Conservation (phyloP, 2,888 invertebrate genomes). For the Dichetophora obliterata region DNA sequence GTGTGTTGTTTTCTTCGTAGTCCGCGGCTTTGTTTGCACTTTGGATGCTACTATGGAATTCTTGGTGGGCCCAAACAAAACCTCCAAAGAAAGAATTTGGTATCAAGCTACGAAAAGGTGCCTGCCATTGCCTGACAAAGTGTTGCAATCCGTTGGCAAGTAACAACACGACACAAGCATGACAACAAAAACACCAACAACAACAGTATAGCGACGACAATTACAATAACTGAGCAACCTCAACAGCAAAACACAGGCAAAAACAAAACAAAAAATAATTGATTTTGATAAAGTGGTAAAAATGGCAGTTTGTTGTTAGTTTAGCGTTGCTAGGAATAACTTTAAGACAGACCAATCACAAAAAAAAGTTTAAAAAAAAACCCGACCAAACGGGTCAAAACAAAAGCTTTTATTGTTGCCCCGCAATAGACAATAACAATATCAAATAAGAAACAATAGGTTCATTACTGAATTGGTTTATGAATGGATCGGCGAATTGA, state of each 20-base stretch:
- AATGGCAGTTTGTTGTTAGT: not conserved
- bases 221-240: not conserved
- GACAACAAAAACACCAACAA: not conserved
- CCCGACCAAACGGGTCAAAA: constrained; percentile 4
- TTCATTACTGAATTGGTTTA: not conserved
- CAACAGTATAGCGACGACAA: not conserved
- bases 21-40: constrained; percentile 19
- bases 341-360: not conserved
- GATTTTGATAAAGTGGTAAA: not conserved
- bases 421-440: not conserved
- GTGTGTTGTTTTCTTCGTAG: not conserved
- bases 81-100: not conserved
- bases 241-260: not conserved
- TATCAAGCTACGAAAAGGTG: not conserved
- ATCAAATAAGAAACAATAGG: not conserved
- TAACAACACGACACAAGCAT: constrained; percentile 18
- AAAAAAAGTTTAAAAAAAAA: not conserved
- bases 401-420: constrained; percentile 5
- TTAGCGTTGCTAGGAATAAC: constrained; percentile 18
- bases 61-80: constrained; percentile 28
- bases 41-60: constrained; percentile 37
- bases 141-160: constrained; percentile 23
- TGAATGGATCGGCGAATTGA: not conserved
- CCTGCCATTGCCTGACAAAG: not conserved
- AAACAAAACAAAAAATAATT: constrained; percentile 2